Conservation (phyloP, 1,140 invertebrate genomes). For the Cherax quadricarinatus region DNA sequence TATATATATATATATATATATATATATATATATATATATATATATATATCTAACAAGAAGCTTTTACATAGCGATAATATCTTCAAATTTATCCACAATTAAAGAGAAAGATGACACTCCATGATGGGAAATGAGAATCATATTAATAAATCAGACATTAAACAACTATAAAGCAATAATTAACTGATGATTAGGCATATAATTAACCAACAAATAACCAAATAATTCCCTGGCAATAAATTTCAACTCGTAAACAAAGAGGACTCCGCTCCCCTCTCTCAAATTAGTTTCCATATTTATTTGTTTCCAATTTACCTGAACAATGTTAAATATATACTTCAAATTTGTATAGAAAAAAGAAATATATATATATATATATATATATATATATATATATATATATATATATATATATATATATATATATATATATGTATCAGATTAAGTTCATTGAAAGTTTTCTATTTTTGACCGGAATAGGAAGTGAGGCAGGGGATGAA, state of each 20-base stretch:
- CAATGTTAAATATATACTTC: neutral
- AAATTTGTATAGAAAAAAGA: neutral
- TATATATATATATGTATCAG: no score
- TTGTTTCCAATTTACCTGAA: conserved; percentile 20
- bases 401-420: conserved; percentile 3
- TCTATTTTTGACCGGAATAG: no score
- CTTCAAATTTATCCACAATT: neutral
- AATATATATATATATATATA: no score
- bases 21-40: no score
- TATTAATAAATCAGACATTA: conserved; percentile 3
- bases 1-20: no score
- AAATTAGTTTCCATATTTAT: conserved; percentile 3
- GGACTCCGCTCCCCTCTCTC: neutral
- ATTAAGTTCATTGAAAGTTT: no score
- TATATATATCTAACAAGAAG: no score
- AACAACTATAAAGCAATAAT: conserved; percentile 43
- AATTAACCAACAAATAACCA: conserved; percentile 47
- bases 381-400: no score
- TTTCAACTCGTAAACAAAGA: conserved; percentile 24
- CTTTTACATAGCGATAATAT: neutral
- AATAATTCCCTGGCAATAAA: conserved; percentile 23
- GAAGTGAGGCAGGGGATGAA: no score
- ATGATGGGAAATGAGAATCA: neutral
- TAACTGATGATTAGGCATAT: conserved; percentile 49
- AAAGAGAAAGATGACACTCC: neutral